Percentiles rank a stretch among this genome's conserved stretches.
phyloP scores from a whole-genome alignment of 2,888 invertebrate genomes.

The Synanthedon andrenaeformis region DNA sequence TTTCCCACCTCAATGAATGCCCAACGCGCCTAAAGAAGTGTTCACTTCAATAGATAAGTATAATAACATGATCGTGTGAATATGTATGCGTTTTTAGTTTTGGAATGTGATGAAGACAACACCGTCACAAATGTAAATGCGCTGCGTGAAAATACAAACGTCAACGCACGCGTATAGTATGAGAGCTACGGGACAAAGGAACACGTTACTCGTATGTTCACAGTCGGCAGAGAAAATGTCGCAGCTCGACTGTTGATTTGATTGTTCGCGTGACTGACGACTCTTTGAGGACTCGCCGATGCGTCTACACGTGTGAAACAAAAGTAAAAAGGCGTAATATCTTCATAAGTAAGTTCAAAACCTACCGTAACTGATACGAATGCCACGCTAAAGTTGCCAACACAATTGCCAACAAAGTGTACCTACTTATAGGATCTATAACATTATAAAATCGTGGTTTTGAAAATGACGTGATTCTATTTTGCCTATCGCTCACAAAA shows the following conservation, averaged over 20 bases:
- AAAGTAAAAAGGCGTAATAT: constrained; percentile 19
- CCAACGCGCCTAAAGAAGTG: too few relatives aligned
- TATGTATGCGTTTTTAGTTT: neutral
- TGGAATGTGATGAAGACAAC: neutral
- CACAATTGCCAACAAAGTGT: too few relatives aligned
- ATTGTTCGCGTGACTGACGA: constrained; percentile 26
- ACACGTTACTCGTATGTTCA: constrained; percentile 13
- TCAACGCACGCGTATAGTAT: constrained; percentile 4
- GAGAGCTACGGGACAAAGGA: constrained; percentile 17
- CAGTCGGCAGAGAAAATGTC: constrained; percentile 36
- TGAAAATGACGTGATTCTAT: too few relatives aligned
- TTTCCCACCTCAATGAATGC: too few relatives aligned
- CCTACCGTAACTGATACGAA: constrained; percentile 26
- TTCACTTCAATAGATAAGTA: too few relatives aligned
- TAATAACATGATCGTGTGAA: too few relatives aligned
- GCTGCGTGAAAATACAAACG: neutral
- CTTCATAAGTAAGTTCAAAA: constrained; percentile 31
- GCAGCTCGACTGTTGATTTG: constrained; percentile 33
- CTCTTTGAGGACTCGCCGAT: neutral
- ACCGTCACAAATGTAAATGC: constrained; percentile 16
- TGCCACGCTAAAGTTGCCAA: constrained; percentile 2
- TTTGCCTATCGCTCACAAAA: too few relatives aligned
- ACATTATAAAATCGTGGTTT: too few relatives aligned
- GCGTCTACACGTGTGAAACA: neutral
- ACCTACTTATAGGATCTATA: too few relatives aligned